Evolutionary conservation across 53 echinoderm and acorn worm genomes (phyloP).

Genomic region (Echinarachnius parma): DNA sequence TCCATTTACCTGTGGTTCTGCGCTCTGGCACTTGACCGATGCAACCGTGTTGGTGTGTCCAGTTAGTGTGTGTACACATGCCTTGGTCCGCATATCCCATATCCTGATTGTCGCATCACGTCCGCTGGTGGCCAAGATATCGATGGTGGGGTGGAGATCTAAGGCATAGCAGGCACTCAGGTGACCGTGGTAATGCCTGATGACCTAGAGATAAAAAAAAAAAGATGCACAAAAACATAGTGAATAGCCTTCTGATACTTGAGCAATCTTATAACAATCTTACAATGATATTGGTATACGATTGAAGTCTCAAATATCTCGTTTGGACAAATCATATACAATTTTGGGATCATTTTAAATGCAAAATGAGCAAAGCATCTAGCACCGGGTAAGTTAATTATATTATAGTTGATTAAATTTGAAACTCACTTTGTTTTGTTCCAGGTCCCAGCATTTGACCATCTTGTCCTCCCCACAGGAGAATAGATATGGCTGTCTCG

Average conservation of each 20-base stretch:
- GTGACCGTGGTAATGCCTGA: slow-evolving; percentile 97
- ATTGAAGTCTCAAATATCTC: no score
- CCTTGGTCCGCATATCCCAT: slow-evolving; percentile 99
- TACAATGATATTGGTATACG: no score
- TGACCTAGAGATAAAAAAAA: slow-evolving; percentile 68
- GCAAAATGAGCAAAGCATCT: no score
- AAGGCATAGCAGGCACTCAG: slow-evolving; percentile 93
- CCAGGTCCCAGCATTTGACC: slow-evolving; percentile 99
- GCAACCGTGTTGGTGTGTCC: slow-evolving; percentile 98
- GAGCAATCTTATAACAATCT: no score
- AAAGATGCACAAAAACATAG: no score
- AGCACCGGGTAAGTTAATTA: no score
- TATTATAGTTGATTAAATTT: no score
- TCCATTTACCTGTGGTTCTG: slow-evolving; percentile 91
- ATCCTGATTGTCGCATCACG: slow-evolving; percentile 84
- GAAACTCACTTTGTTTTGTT: slow-evolving; percentile 91
- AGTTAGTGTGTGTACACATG: slow-evolving; percentile 87
- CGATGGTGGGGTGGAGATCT: slow-evolving; percentile 94
- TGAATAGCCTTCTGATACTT: no score
- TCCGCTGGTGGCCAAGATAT: slow-evolving; percentile 83
- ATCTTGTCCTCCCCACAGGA: slow-evolving; percentile 95
- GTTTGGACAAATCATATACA: no score
- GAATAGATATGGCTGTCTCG: slow-evolving; percentile 90
- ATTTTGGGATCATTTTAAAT: no score
- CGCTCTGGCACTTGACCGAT: slow-evolving; percentile 84